Evolutionary conservation across 2,888 invertebrate species (phyloP), one percentile per base, ranked within the genome.

Genomic region (Pasiphila rectangulata): DNA sequence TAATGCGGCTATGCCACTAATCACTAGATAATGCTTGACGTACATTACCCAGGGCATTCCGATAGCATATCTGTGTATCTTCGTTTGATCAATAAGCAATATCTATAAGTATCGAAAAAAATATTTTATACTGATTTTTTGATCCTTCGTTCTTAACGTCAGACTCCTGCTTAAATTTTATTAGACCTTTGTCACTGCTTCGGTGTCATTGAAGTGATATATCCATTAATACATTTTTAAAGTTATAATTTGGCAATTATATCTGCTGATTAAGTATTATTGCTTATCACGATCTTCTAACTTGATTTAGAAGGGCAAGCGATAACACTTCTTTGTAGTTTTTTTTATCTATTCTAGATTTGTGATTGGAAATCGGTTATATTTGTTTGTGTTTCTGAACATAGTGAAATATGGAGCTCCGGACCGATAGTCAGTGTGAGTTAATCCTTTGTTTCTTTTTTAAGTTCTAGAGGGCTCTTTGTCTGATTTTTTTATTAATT

Each of bases 41-140:
- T 72, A 76, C 69, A 73, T 76, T 61, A 74, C 78, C 73, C 82
- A 81, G 82, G 72, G 73, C 56, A 72, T 65, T 72, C 64, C 37
- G 35, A 42, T 46, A 51, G 56, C 32, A 42, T 47, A 47, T 45
- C 40, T 2, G 2, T 17, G 25, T 57, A 61, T 59, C 48, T 29
- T 7, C 54, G 46, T 57, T 60, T 61, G 53, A 69, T 69, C 61
- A 50, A 62, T 67, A 61, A 41, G 24, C 36, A 51, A 50, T 48
- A 19, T 13, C 9, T 27, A 42, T 19, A 39, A 27, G 41, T 29
- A 30, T 16, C 15, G 7, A 15, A n/a, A 3, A 19, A 37, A 16
- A 10, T 24, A 13, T 9, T 35, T 4, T 3, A 7, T 4, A 1
- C 13, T 9, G 25, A 24, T 41, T 44, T 27, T 15, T 21, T 21